phyloP scores from a whole-genome alignment of 2,113 vertebrate genomes.

The Austrofundulus limnaeus region DNA sequence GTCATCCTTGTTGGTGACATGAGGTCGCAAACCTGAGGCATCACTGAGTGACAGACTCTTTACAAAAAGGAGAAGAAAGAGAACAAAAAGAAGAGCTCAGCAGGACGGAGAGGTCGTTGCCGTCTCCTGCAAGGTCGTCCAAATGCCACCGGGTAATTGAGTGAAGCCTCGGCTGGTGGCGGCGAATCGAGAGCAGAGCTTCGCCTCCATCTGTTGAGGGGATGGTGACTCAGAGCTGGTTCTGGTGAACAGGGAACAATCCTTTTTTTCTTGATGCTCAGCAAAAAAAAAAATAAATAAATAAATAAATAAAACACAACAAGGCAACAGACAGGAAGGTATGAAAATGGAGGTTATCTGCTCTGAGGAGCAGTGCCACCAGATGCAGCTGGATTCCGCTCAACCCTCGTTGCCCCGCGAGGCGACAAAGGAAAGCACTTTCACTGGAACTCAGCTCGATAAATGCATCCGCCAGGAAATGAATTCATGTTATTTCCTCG shows the following conservation, averaged over 20 bases:
- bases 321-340: background rate
- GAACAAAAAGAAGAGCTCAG: conserved; percentile 30
- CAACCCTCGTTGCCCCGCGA: conserved; percentile 24
- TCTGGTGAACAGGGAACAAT: conserved; percentile 18
- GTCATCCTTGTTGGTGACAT: conserved; percentile 24
- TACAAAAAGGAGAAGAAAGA: background rate
- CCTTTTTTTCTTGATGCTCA: conserved; percentile 13
- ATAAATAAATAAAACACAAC: too few species aligned
- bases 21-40: conserved; percentile 38
- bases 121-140: conserved; percentile 54
- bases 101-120: conserved; percentile 40
- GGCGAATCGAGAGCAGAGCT: conserved; percentile 26
- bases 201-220: conserved; percentile 47
- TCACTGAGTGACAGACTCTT: conserved; percentile 49
- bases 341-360: conserved; percentile 40
- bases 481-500: conserved; percentile 55
- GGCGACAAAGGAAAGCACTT: conserved; percentile 67
- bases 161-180: conserved; percentile 37
- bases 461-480: conserved; percentile 49
- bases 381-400: conserved; percentile 3
- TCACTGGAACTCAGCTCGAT: conserved; percentile 23
- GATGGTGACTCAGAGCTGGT: conserved; percentile 22
- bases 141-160: conserved; percentile 59
- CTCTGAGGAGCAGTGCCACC: conserved; percentile 9
- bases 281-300: conserved; percentile 51